Evolutionary conservation across 2,888 invertebrate genomes (phyloP).

Genomic region (Nipponacmea schrenckii): DNA sequence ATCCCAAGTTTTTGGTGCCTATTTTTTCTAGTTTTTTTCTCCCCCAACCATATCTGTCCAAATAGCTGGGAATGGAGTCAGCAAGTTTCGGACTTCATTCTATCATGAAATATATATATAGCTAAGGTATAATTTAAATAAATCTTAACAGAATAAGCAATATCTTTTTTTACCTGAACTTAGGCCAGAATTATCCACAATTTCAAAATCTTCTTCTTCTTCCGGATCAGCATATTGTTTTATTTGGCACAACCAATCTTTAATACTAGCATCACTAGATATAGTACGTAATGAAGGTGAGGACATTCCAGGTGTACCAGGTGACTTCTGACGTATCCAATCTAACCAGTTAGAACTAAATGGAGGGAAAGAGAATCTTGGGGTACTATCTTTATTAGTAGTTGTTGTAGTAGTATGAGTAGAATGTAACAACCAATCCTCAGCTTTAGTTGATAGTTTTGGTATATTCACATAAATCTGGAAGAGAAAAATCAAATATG

Average conservation of each 20-base stretch:
- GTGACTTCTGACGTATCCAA: constrained; percentile 27
- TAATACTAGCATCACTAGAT: constrained; percentile 50
- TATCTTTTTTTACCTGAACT: not conserved
- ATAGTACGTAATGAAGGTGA: constrained; percentile 21
- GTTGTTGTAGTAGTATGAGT: constrained; percentile 29
- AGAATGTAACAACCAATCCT: constrained; percentile 55
- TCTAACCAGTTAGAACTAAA: constrained; percentile 35
- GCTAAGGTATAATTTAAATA: no score
- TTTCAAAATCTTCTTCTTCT: constrained; percentile 61
- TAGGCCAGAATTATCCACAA: constrained; percentile 44
- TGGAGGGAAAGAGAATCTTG: constrained; percentile 35
- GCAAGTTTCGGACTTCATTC: no score
- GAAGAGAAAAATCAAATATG: constrained; percentile 6
- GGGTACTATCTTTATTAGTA: constrained; percentile 25
- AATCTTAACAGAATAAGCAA: no score
- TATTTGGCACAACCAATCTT: constrained; percentile 62
- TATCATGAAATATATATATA: no score
- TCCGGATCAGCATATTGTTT: constrained; percentile 57
- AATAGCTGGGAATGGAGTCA: no score
- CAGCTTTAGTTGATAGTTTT: constrained; percentile 43
- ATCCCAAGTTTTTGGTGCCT: no score
- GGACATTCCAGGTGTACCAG: not conserved
- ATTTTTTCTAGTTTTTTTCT: no score
- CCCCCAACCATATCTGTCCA: no score
- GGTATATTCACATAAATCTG: constrained; percentile 59